A percentile compares a stretch with the other conserved stretches of the same genome.
Conservation (phyloP, 2,797 vertebrate species). For the Helostoma temminkii region DNA sequence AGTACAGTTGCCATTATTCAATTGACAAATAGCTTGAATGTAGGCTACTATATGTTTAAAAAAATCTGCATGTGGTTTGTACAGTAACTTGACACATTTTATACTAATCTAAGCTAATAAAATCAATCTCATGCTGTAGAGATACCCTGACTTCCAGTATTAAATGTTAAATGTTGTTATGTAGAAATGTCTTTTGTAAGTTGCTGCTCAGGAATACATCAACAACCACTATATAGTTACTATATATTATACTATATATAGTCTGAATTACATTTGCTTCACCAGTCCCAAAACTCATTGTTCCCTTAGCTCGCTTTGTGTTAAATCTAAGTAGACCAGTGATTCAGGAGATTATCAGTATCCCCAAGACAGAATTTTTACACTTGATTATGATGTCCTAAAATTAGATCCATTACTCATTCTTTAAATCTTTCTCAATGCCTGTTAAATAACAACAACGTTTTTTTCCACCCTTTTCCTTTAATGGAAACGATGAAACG, state of each 20-base stretch:
- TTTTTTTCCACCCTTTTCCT: conserved; percentile 5
- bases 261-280: conserved; percentile 42
- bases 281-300: conserved; percentile 22
- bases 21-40: too few species aligned
- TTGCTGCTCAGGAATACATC: too few species aligned
- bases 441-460: conserved; percentile 52
- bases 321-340: conserved; percentile 64
- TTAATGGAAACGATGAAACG: conserved; percentile 43
- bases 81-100: too few species aligned
- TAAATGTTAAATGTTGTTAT: background rate
- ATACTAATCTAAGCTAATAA: too few species aligned
- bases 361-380: conserved; percentile 34
- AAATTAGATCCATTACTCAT: conserved; percentile 64
- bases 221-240: too few species aligned
- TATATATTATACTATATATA: too few species aligned
- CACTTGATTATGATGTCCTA: conserved; percentile 39
- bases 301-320: too few species aligned
- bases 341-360: conserved; percentile 43
- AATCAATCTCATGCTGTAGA: background rate
- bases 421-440: conserved; percentile 39
- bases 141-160: background rate
- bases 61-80: too few species aligned
- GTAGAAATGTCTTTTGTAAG: too few species aligned
- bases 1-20: too few species aligned
- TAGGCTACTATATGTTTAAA: too few species aligned